Evolutionary conservation across 2,888 invertebrate species (phyloP).

Genomic region (Heteromyza rotundicornis): DNA sequence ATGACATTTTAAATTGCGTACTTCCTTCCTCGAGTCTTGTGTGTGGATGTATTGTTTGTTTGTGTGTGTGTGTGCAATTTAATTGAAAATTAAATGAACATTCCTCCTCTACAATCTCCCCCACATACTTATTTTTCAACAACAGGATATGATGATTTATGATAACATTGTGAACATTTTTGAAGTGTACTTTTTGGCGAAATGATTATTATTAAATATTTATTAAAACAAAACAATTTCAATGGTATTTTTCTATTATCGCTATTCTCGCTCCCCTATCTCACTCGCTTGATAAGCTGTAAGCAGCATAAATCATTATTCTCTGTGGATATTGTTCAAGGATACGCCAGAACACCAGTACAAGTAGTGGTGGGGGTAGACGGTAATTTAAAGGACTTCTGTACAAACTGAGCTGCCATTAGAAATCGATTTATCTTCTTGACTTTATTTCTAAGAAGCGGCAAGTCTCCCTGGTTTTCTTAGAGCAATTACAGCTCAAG

Average conservation of each 20-base stretch:
- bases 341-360: neutral
- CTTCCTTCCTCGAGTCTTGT: slow-evolving; percentile 1
- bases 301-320: slow-evolving; percentile 15
- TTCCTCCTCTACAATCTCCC: neutral
- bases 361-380: neutral
- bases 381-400: slow-evolving; percentile 16
- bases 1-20: slow-evolving; percentile 9
- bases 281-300: neutral
- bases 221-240: slow-evolving; percentile 18
- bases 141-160: slow-evolving; percentile 15
- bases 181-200: slow-evolving; percentile 9
- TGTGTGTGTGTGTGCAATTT: too few species aligned
- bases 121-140: too few species aligned
- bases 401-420: slow-evolving; percentile 43
- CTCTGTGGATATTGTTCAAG: neutral
- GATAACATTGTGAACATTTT: slow-evolving; percentile 3
- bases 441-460: slow-evolving; percentile 8
- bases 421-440: slow-evolving; percentile 58
- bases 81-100: slow-evolving; percentile 16
- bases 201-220: slow-evolving; percentile 21
- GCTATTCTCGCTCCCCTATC: neutral
- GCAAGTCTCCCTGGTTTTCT: slow-evolving; percentile 38
- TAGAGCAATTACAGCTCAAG: neutral
- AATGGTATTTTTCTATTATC: slow-evolving; percentile 11
- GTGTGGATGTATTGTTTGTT: too few species aligned